Evolutionary conservation across 2,113 vertebrate species (phyloP), one percentile per base, ranked within the genome.

Genomic region (Zosterops japonicus): DNA sequence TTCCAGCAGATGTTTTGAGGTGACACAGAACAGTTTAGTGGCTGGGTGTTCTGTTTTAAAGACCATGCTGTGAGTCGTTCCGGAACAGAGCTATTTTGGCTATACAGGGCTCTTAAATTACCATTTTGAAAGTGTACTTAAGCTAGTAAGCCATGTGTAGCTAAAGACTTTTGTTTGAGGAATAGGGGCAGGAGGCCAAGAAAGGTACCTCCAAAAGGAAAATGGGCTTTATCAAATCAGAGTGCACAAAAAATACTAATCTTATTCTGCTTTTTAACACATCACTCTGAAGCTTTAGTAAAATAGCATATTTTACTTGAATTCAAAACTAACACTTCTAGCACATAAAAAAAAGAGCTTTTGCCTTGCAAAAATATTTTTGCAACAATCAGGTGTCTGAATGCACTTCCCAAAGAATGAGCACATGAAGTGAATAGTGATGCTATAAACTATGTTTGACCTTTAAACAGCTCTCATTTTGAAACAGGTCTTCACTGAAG

Each of bases 1-100:
- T 97, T 97, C 84, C 95, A 97, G 92, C 93, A 92, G 95, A 95
- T 96, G 93, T 95, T 94, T 95, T 83, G 92, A 96, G 94, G 93
- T 93, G 89, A 96, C 96, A 93, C 81, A 93, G 90, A 92, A 80
- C 85, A 94, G 85, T 87, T 95, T 87, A 93, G 88, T 89, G 93
- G 83, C 89, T 91, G 94, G 90, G 57, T 91, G 77, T 97, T 95
- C 94, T 94, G 87, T 95, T 95, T 93, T 91, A 94, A 87, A 95
- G 67, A 57, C 69, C 96, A 97, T 78, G 77, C 87, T 96, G 96
- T 65, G 96, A 94, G 80, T 92, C 50, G 78, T 96, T 97, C 97
- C 94, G 92, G 95, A 97, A 98, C 86, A 93, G 90, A 97, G 74
- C 69, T 95, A 71, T 91, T 95, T 94, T 97, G 94, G 80, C 95